Evolutionary conservation across 2,113 vertebrate species (phyloP).

Genomic region (Pogonocichla stellata): DNA sequence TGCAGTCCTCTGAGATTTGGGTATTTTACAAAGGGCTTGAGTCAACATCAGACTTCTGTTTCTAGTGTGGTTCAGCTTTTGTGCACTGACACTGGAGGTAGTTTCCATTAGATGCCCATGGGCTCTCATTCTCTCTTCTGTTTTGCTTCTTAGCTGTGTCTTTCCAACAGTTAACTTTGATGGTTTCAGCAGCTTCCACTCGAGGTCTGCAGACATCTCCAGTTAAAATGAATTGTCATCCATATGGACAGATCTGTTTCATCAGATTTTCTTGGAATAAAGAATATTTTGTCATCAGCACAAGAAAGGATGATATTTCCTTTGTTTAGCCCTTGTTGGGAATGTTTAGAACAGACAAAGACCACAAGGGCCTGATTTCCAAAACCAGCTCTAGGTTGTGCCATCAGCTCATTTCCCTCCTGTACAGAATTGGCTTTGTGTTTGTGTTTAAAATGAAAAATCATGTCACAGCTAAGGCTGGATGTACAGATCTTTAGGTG

Average conservation of each 20-base stretch:
- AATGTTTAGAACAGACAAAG: background rate
- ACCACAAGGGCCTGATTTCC: background rate
- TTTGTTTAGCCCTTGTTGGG: constrained; percentile 2
- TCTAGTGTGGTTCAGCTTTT: background rate
- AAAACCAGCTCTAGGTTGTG: background rate
- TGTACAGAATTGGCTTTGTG: background rate
- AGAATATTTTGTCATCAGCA: background rate
- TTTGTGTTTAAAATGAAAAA: background rate
- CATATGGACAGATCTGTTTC: background rate
- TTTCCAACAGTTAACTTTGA: background rate
- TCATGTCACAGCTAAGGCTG: background rate
- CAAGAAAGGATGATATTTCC: background rate
- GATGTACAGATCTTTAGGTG: background rate
- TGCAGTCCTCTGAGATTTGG: background rate
- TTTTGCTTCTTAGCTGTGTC: background rate
- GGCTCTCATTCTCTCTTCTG: background rate
- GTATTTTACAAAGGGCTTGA: background rate
- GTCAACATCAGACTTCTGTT: background rate
- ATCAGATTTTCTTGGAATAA: background rate
- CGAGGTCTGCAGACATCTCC: background rate
- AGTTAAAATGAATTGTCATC: background rate
- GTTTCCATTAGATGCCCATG: background rate
- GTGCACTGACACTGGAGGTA: background rate
- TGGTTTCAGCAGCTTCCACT: background rate
- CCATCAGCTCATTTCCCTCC: background rate